Conservation (phyloP, 2,888 invertebrate genomes). For the Phymatocera aterrima region DNA sequence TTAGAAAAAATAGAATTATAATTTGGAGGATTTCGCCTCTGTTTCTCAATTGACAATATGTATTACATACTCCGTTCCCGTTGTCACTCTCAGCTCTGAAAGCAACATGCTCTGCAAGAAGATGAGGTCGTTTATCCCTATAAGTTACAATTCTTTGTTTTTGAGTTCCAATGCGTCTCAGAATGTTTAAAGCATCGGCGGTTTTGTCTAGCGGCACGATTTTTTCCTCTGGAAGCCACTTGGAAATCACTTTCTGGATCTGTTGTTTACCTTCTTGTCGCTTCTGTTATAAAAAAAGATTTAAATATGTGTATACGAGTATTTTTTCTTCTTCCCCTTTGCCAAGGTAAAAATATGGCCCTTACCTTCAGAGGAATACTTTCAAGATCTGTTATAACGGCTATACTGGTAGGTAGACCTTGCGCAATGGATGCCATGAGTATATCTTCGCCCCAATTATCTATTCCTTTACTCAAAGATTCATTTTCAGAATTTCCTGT, state of each 20-base stretch:
- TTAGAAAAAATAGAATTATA: no score
- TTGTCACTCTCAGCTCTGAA: slow-evolving; percentile 78
- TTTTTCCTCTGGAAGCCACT: slow-evolving; percentile 90
- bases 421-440: slow-evolving; percentile 89
- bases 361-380: slow-evolving; percentile 81
- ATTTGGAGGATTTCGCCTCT: slow-evolving; percentile 50
- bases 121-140: slow-evolving; percentile 88
- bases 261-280: slow-evolving; percentile 82
- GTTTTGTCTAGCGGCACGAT: slow-evolving; percentile 86
- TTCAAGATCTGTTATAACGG: slow-evolving; percentile 86
- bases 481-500: slow-evolving; percentile 74
- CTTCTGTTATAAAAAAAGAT: slow-evolving; percentile 73
- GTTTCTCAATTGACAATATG: neutral
- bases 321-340: neutral
- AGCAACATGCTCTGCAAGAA: slow-evolving; percentile 88
- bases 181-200: slow-evolving; percentile 84
- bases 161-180: slow-evolving; percentile 88
- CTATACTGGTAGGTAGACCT: slow-evolving; percentile 86
- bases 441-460: slow-evolving; percentile 87
- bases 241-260: slow-evolving; percentile 81
- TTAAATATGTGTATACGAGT: neutral
- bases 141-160: slow-evolving; percentile 86
- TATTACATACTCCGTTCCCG: slow-evolving; percentile 65
- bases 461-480: slow-evolving; percentile 81
- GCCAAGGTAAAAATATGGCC: neutral